phyloP scores from a whole-genome alignment of 1,140 invertebrate genomes.

The Melanaphis sacchari region DNA sequence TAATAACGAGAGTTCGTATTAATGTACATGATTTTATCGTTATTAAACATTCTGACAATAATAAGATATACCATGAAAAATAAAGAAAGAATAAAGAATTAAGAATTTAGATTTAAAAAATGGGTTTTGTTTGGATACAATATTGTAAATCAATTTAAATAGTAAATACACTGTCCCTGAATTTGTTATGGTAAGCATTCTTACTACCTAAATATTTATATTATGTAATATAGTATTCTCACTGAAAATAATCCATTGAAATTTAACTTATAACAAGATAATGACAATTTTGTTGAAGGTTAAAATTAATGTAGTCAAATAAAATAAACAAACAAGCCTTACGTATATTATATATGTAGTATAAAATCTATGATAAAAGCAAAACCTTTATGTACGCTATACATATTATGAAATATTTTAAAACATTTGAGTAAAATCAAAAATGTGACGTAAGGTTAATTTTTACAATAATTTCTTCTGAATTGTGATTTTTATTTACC shows the following conservation, averaged over 20 bases:
- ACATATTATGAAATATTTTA: not conserved
- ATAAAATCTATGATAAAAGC: not conserved
- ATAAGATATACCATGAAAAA: not conserved
- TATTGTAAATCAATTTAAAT: not conserved
- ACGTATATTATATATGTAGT: not conserved
- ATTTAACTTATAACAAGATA: not conserved
- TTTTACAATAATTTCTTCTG: not conserved
- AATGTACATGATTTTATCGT: not conserved
- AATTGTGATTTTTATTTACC: not conserved
- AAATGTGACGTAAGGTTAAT: not conserved
- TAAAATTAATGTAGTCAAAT: conserved; percentile 1
- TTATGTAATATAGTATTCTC: not conserved
- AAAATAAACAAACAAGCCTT: not conserved
- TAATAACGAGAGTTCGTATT: not conserved
- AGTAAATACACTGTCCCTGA: not conserved
- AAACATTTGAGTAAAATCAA: not conserved
- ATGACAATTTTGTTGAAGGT: not conserved
- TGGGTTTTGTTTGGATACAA: not conserved
- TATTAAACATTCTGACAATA: not conserved
- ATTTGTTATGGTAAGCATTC: not conserved
- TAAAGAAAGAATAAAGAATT: not conserved
- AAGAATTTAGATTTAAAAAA: not conserved
- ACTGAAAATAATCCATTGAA: not conserved
- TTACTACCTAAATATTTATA: conserved; percentile 18
- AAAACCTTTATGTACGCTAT: not conserved